A percentile compares a stretch with the other conserved stretches of the same genome.
These are phyloP conservation scores for Enhydra lutris DNA, from an alignment of 2,113 vertebrate genomes.

Conservation along the genomic window DNA sequence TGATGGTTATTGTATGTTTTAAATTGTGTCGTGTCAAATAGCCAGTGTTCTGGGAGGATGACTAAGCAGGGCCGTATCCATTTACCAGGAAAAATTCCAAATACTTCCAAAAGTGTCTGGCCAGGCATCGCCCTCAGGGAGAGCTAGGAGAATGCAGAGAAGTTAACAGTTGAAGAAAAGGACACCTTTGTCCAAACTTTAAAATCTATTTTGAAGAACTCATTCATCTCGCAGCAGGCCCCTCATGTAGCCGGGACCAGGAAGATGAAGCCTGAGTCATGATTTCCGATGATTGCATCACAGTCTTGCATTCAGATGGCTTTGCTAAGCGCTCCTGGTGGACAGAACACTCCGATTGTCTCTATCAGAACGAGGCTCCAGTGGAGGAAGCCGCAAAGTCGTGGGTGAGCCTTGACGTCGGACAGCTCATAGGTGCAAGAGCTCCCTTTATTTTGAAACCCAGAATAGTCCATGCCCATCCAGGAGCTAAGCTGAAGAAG, in stretches of 20 bases:
- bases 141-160: background rate
- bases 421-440: background rate
- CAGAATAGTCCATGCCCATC: accelerated
- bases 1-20: background rate
- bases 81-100: background rate
- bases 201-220: background rate
- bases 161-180: background rate
- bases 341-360: background rate
- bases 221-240: background rate
- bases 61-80: background rate
- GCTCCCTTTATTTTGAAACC: background rate
- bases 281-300: background rate
- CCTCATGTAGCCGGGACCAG: background rate
- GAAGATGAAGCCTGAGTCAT: background rate
- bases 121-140: background rate
- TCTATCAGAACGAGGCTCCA: background rate
- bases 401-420: background rate
- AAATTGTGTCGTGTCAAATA: background rate
- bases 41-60: background rate
- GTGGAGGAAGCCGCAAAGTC: background rate
- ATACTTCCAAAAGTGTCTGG: background rate
- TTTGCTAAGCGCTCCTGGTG: background rate
- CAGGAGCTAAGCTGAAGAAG: background rate
- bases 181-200: background rate
- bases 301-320: background rate